Percentiles rank a stretch among this genome's conserved stretches.
Conservation (phyloP, 2,113 vertebrate species). For the Antechinus stuartii region DNA sequence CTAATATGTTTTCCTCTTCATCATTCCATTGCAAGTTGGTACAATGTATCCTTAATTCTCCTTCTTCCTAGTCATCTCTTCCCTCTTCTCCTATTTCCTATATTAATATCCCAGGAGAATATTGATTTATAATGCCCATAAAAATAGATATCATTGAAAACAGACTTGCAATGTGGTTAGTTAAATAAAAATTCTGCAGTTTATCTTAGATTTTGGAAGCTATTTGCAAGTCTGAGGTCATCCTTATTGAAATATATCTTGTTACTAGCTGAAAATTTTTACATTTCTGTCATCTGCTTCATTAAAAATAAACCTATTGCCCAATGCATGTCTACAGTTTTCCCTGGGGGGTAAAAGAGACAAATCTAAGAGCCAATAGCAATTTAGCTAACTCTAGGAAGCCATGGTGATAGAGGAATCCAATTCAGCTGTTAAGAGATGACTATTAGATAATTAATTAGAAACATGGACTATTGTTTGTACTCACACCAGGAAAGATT, state of each 20-base stretch:
- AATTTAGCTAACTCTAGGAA: slow-evolving; percentile 42
- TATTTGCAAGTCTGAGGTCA: slow-evolving; percentile 30
- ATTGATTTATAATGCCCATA: slow-evolving; percentile 5
- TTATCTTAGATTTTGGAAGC: not conserved
- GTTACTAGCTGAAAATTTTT: slow-evolving; percentile 54
- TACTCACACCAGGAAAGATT: slow-evolving; percentile 54
- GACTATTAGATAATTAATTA: slow-evolving; percentile 64
- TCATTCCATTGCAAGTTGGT: slow-evolving; percentile 1
- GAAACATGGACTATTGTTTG: slow-evolving; percentile 57
- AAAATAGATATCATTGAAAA: slow-evolving; percentile 13
- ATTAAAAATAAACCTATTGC: slow-evolving; percentile 66
- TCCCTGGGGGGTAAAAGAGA: slow-evolving; percentile 51
- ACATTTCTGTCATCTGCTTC: slow-evolving; percentile 48
- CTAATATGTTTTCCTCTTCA: not conserved
- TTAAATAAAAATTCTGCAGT: slow-evolving; percentile 36
- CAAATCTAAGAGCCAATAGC: slow-evolving; percentile 55
- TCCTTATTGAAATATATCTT: slow-evolving; percentile 49
- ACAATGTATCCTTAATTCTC: not conserved
- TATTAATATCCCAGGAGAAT: not conserved
- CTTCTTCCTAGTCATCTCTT: not conserved
- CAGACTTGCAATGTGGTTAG: not conserved
- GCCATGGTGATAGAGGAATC: slow-evolving; percentile 46
- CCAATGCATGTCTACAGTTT: slow-evolving; percentile 53
- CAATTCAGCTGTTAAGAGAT: slow-evolving; percentile 51
- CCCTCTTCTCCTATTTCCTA: not conserved